Percentiles rank a stretch among this genome's conserved stretches.
Evolutionary conservation across 2,113 vertebrate species (phyloP).

Genomic region (Uria lomvia): DNA sequence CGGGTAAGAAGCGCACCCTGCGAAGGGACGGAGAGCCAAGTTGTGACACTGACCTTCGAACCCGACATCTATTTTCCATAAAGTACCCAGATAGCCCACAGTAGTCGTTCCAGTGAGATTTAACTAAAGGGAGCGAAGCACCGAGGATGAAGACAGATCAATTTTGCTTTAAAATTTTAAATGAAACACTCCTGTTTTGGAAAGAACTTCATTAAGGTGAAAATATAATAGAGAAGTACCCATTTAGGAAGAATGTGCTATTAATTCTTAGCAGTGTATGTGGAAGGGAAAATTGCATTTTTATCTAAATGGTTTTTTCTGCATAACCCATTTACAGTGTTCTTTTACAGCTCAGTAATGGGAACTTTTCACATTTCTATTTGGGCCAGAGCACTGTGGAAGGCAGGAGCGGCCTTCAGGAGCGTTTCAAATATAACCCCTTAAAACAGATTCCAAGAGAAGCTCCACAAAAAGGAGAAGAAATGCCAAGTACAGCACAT

Average conservation of each 20-base stretch:
- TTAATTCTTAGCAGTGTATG: constrained; percentile 72
- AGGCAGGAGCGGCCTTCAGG: constrained; percentile 11
- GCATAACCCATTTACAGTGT: constrained; percentile 70
- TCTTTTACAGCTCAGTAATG: constrained; percentile 65
- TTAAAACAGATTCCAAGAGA: constrained; percentile 13
- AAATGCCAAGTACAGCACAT: constrained; percentile 1
- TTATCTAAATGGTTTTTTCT: constrained; percentile 76
- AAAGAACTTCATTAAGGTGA: constrained; percentile 73
- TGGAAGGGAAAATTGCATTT: constrained; percentile 73
- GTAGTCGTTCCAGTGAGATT: background rate
- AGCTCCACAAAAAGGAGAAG: background rate
- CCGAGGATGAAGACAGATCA: constrained; percentile 33
- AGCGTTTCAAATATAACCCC: constrained; percentile 21
- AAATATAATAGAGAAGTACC: constrained; percentile 70
- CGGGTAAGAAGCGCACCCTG: background rate
- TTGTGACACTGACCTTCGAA: background rate
- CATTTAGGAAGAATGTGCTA: constrained; percentile 73
- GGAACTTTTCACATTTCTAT: constrained; percentile 57
- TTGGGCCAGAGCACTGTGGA: constrained; percentile 17
- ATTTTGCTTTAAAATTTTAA: constrained; percentile 62
- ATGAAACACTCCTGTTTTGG: constrained; percentile 69
- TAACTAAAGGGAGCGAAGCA: background rate
- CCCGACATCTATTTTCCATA: rapidly evolving
- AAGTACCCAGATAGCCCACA: background rate
- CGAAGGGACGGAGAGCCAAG: background rate